These are phyloP conservation scores for Guaruba guarouba DNA, from an alignment of 2,113 vertebrate genomes.

Conservation along the genomic window DNA sequence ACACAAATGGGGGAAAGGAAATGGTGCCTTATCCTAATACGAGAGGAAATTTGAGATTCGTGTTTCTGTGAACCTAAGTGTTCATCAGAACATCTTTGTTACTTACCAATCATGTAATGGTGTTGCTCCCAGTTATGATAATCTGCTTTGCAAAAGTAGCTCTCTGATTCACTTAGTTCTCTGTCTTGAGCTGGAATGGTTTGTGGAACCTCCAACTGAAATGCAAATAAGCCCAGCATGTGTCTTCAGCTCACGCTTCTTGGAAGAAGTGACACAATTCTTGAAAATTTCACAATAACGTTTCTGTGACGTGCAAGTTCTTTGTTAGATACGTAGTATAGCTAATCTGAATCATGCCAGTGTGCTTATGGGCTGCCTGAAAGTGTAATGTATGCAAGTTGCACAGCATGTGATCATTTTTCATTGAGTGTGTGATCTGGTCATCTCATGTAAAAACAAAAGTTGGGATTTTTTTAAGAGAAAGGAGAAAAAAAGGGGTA, in stretches of 20 bases:
- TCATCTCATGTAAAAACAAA: not conserved
- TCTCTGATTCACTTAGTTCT: not conserved
- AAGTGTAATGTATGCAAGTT: not conserved
- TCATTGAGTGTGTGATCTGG: not conserved
- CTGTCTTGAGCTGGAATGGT: not conserved
- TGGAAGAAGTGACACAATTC: conserved; percentile 41
- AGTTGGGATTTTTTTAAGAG: not conserved
- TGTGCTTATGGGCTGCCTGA: not conserved
- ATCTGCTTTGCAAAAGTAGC: not conserved
- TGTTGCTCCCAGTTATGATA: not conserved
- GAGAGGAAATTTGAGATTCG: not conserved
- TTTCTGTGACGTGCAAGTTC: not conserved
- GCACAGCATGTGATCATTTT: not conserved
- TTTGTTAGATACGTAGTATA: not conserved
- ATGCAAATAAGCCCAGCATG: conserved; percentile 23
- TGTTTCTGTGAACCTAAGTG: not conserved
- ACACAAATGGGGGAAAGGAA: not conserved
- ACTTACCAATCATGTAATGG: not conserved
- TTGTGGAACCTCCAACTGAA: conserved; percentile 9
- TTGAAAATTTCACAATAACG: conserved; percentile 17
- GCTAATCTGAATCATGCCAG: conserved; percentile 28
- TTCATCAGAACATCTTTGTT: not conserved
- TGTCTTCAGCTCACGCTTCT: conserved; percentile 1
- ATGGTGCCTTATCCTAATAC: not conserved
- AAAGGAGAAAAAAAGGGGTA: not conserved